These are phyloP conservation scores for Dichetophora obliterata DNA, from an alignment of 2,888 invertebrate genomes.

Conservation along the genomic window DNA sequence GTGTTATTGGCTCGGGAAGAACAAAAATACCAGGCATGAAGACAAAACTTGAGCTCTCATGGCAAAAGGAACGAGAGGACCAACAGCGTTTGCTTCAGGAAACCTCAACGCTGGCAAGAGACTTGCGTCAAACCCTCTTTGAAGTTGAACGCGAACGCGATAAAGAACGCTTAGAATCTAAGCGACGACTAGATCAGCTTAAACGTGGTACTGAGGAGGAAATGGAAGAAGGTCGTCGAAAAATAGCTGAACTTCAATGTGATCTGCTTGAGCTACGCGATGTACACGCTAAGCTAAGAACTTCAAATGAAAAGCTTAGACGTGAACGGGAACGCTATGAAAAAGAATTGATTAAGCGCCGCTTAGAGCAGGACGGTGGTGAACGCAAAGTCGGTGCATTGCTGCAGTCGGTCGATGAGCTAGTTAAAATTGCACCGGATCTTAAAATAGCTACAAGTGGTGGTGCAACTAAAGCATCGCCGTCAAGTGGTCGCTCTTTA, in stretches of 20 bases:
- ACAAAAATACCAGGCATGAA: slow-evolving; percentile 88
- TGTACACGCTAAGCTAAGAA: slow-evolving; percentile 90
- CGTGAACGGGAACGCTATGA: slow-evolving; percentile 89
- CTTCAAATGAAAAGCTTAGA: slow-evolving; percentile 90
- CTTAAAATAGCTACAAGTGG: slow-evolving; percentile 69
- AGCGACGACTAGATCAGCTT: slow-evolving; percentile 86
- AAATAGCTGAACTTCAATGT: slow-evolving; percentile 86
- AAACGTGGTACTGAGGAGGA: slow-evolving; percentile 90
- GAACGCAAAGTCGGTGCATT: slow-evolving; percentile 80
- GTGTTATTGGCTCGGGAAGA: slow-evolving; percentile 84
- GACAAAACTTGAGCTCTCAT: slow-evolving; percentile 90
- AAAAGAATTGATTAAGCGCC: slow-evolving; percentile 80
- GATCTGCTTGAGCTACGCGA: slow-evolving; percentile 90
- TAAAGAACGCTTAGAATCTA: slow-evolving; percentile 88
- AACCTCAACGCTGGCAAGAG: slow-evolving; percentile 89
- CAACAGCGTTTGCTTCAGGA: slow-evolving; percentile 91
- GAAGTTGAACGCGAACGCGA: slow-evolving; percentile 92
- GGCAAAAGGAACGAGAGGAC: slow-evolving; percentile 95
- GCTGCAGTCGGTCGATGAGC: slow-evolving; percentile 83
- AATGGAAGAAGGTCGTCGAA: slow-evolving; percentile 88
- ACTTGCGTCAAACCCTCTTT: slow-evolving; percentile 87
- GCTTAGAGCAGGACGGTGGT: slow-evolving; percentile 77
- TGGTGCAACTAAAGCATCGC: slow-evolving; percentile 61
- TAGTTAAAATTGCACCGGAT: slow-evolving; percentile 84
- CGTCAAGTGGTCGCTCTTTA: slow-evolving; percentile 56